These are phyloP conservation scores for Notodonta dromedarius DNA, from an alignment of 2,888 invertebrate species.

Conservation along the genomic window DNA sequence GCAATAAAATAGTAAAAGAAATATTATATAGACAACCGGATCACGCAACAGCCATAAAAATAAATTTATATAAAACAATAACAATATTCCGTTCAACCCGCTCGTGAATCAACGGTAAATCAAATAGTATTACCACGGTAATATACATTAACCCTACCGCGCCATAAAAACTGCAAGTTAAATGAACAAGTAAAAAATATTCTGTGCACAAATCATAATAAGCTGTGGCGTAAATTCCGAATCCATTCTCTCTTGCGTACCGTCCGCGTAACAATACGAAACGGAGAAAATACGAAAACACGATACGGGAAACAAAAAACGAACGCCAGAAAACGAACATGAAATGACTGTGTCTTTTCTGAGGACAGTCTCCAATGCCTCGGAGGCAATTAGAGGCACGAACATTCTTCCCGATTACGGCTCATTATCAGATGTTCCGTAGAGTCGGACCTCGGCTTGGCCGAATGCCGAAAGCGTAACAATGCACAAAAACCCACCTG, in stretches of 20 bases:
- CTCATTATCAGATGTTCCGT: conserved; percentile 38
- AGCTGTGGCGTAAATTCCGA: conserved; percentile 3
- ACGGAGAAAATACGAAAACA: neutral
- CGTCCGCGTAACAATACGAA: conserved; percentile 5
- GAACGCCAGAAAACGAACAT: neutral
- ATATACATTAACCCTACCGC: conserved; percentile 1
- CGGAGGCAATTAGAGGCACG: conserved; percentile 23
- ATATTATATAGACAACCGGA: too few relatives aligned
- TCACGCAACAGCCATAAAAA: too few relatives aligned
- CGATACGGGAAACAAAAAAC: neutral
- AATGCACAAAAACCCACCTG: conserved; percentile 59
- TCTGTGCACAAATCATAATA: conserved; percentile 7
- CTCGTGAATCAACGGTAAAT: neutral
- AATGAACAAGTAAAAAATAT: conserved; percentile 2
- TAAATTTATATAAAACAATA: neutral
- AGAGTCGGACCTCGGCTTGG: conserved; percentile 25
- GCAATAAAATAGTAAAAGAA: too few relatives aligned
- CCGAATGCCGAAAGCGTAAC: conserved; percentile 45
- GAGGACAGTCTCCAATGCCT: neutral
- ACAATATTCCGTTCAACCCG: neutral
- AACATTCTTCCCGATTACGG: conserved; percentile 35
- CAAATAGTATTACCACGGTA: conserved; percentile 1
- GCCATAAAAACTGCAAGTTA: neutral
- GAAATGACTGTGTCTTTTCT: conserved; percentile 1
- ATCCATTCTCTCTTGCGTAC: conserved; percentile 2